Conservation (phyloP, 2,888 invertebrate genomes). For the Drosophila cognata region DNA sequence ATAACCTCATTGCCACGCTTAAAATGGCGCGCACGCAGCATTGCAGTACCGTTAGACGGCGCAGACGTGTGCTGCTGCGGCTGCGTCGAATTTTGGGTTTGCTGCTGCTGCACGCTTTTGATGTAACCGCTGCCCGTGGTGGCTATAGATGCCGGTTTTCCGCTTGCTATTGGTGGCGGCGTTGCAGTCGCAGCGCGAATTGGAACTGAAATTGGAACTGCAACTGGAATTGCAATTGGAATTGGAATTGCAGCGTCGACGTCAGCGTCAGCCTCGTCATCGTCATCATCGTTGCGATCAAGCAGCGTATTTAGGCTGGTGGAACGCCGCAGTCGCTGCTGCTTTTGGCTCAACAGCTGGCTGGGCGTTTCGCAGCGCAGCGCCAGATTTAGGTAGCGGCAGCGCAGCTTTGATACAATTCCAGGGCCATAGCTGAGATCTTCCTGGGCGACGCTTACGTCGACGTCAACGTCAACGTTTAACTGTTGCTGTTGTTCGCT, state of each 20-base stretch:
- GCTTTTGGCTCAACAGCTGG: conserved; percentile 87
- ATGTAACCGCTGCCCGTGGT: conserved; percentile 47
- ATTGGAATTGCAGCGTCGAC: neutral
- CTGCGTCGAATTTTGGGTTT: conserved; percentile 19
- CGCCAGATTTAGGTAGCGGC: conserved; percentile 94
- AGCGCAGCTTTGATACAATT: conserved; percentile 94
- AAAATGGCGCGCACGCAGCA: conserved; percentile 84
- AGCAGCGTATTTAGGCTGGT: conserved; percentile 94
- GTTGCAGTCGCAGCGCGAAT: neutral
- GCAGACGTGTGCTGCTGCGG: conserved; percentile 8
- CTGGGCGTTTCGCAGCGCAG: conserved; percentile 88
- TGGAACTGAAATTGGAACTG: neutral
- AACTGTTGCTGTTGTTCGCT: conserved; percentile 19
- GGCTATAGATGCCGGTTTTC: conserved; percentile 45
- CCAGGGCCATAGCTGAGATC: conserved; percentile 96
- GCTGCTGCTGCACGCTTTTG: conserved; percentile 40
- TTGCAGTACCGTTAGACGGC: conserved; percentile 30
- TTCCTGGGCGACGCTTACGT: conserved; percentile 84
- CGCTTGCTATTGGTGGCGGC: conserved; percentile 57
- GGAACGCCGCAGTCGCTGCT: conserved; percentile 88
- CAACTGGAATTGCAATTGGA: neutral
- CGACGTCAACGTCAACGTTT: conserved; percentile 37
- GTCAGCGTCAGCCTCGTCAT: conserved; percentile 59
- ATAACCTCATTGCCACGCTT: conserved; percentile 88
- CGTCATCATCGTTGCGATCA: conserved; percentile 87